Percentiles rank a stretch among this genome's conserved stretches.
Evolutionary conservation across 2,888 invertebrate genomes (phyloP).

Genomic region (Atrina japonica): DNA sequence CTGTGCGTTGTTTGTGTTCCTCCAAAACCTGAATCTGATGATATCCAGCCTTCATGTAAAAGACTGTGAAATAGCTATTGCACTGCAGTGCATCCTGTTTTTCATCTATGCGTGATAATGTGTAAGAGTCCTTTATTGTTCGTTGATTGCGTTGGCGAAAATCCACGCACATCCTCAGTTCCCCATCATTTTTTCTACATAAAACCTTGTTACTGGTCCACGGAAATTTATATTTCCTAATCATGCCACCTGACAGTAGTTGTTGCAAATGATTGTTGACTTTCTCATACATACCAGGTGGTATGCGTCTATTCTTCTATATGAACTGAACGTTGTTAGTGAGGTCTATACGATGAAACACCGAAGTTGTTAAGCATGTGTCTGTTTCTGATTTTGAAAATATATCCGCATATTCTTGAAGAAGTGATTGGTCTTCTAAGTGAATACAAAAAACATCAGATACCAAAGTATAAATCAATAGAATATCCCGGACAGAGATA

Average conservation of each 20-base stretch:
- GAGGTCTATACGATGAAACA: too few relatives aligned
- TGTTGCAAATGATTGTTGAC: background rate
- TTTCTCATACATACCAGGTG: slow-evolving; percentile 3
- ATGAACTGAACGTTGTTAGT: too few relatives aligned
- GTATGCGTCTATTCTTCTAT: background rate
- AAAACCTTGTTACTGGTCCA: slow-evolving; percentile 2
- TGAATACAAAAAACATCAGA: too few relatives aligned
- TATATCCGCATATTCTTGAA: too few relatives aligned
- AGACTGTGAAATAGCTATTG: slow-evolving; percentile 9
- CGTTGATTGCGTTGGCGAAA: slow-evolving; percentile 1
- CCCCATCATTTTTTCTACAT: too few relatives aligned
- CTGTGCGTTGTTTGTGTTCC: slow-evolving; percentile 19
- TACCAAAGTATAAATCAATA: too few relatives aligned
- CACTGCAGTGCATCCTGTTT: slow-evolving; percentile 14
- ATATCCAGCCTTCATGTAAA: slow-evolving; percentile 16
- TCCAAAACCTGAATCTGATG: slow-evolving; percentile 16
- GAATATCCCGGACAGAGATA: too few relatives aligned
- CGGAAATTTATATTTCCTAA: background rate
- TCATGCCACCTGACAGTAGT: background rate
- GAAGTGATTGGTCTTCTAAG: too few relatives aligned
- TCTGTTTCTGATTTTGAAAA: too few relatives aligned
- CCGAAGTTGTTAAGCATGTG: too few relatives aligned
- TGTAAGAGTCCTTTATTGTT: slow-evolving; percentile 16
- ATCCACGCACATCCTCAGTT: too few relatives aligned
- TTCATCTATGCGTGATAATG: slow-evolving; percentile 23